Conservation (phyloP, 1,140 invertebrate species). For the Drosophila nannoptera region DNA sequence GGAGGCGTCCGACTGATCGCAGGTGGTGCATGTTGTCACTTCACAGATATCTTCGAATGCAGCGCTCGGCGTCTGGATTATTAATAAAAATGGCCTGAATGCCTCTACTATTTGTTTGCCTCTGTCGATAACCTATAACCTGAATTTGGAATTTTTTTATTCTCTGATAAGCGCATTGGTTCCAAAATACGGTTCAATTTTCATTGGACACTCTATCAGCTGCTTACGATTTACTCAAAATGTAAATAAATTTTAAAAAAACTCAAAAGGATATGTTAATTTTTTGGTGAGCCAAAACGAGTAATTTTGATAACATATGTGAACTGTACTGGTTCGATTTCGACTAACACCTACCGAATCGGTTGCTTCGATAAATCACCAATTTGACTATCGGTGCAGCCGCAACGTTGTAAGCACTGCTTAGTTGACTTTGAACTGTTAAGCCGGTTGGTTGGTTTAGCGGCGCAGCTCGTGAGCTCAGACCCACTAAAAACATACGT, state of each 20-base stretch:
- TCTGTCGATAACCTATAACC: conserved; percentile 38
- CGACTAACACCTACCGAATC: not conserved
- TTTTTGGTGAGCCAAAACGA: no score
- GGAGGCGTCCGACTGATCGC: not conserved
- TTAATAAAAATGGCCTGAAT: conserved; percentile 7
- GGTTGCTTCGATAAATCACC: not conserved
- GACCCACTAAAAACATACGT: conserved; percentile 16
- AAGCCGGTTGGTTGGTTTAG: conserved; percentile 37
- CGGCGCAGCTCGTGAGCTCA: not conserved
- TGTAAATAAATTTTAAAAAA: not conserved
- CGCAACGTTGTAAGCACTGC: conserved; percentile 2
- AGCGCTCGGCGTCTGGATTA: conserved; percentile 9
- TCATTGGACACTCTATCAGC: conserved; percentile 16
- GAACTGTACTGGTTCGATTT: conserved; percentile 5
- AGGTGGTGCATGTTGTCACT: conserved; percentile 18
- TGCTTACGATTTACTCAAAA: not conserved
- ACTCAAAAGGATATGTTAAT: not conserved
- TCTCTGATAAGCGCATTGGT: conserved; percentile 37
- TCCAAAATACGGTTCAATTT: no score
- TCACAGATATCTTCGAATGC: conserved; percentile 23
- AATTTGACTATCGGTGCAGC: not conserved
- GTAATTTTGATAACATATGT: no score
- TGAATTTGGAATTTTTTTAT: conserved; percentile 20
- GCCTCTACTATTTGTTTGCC: not conserved
- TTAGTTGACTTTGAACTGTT: conserved; percentile 51